phyloP scores from a whole-genome alignment of 2,797 vertebrate genomes.

The Dendrocincla tyrannina region DNA sequence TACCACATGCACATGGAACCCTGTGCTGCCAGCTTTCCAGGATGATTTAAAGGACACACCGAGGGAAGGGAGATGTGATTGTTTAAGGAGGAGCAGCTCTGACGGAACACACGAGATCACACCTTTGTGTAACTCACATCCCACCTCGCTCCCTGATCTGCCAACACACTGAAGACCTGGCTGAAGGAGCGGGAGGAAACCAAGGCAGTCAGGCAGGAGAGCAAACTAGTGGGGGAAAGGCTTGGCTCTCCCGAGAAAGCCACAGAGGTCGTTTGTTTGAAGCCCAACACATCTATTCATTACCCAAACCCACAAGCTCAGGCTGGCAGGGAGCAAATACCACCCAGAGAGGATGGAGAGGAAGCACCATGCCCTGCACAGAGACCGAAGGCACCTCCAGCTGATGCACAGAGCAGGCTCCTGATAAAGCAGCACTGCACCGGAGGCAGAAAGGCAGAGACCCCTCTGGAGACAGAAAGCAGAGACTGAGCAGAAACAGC shows the following conservation, averaged over 20 bases:
- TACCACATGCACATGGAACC: neutral
- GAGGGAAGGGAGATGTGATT: neutral
- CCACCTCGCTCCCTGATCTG: neutral
- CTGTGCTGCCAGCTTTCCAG: neutral
- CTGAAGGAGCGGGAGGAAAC: neutral
- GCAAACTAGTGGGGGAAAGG: neutral
- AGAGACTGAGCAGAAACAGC: neutral
- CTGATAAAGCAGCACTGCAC: neutral
- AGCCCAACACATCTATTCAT: neutral
- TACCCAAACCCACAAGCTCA: neutral
- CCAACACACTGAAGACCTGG: neutral
- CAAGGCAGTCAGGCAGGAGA: neutral
- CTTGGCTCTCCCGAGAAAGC: neutral
- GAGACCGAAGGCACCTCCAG: neutral
- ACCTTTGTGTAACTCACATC: neutral
- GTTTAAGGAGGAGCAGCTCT: constrained; percentile 16
- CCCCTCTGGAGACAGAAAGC: neutral
- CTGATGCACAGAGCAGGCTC: neutral
- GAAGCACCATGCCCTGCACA: neutral
- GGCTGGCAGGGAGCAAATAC: neutral
- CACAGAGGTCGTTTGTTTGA: neutral
- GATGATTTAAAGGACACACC: neutral
- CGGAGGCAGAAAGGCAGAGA: neutral
- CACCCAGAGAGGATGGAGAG: neutral
- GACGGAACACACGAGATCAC: neutral